phyloP scores from a whole-genome alignment of 1,140 invertebrate species.

The Bombus terrestris region DNA sequence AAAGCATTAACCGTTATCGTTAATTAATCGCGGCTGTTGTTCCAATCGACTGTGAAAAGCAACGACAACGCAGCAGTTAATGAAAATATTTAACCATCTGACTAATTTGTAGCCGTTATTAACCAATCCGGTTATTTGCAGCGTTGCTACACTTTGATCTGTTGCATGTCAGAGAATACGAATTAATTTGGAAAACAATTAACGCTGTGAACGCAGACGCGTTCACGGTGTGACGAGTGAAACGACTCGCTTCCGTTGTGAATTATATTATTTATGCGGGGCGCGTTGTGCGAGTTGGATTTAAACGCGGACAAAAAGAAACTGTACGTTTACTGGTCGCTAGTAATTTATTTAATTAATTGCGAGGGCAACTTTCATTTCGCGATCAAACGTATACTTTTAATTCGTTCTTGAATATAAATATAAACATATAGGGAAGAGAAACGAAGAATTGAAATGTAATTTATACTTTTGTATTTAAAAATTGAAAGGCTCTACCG shows the following conservation, averaged over 20 bases:
- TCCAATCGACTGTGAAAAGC: neutral
- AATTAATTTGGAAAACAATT: conserved; percentile 43
- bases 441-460: no score
- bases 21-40: conserved; percentile 27
- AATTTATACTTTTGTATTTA: neutral
- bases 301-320: neutral
- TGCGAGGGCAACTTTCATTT: no score
- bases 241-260: neutral
- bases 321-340: no score
- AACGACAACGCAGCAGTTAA: neutral
- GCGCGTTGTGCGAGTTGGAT: neutral
- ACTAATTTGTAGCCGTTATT: conserved; percentile 20
- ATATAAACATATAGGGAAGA: no score
- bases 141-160: conserved; percentile 6
- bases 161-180: neutral
- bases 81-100: conserved; percentile 29
- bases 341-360: neutral
- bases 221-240: neutral
- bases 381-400: no score
- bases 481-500: no score
- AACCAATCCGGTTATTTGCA: neutral
- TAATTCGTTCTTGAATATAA: no score
- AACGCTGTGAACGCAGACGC: neutral
- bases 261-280: conserved; percentile 12
- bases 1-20: conserved; percentile 1